A percentile compares a stretch with the other conserved stretches of the same genome.
These are phyloP conservation scores for Penaeus japonicus DNA, from an alignment of 1,140 invertebrate genomes.

Conservation along the genomic window DNA sequence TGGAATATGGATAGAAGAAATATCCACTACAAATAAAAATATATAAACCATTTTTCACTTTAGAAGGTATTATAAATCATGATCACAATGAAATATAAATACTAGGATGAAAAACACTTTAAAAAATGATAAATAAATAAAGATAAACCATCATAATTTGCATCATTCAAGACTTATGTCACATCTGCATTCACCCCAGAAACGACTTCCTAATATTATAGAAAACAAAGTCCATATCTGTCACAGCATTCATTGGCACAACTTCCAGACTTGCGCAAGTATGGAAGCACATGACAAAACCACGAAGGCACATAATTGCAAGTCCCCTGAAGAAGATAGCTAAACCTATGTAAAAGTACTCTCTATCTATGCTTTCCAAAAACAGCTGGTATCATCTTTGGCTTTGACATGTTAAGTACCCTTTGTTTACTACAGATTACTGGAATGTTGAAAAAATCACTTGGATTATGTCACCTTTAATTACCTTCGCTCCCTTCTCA, in stretches of 20 bases:
- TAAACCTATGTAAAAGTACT: too few relatives aligned
- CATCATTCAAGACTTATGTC: too few relatives aligned
- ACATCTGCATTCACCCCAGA: not conserved
- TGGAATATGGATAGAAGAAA: too few relatives aligned
- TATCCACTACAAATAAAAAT: too few relatives aligned
- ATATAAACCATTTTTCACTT: too few relatives aligned
- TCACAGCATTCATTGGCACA: not conserved
- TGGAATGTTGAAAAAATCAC: not conserved
- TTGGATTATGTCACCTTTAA: too few relatives aligned
- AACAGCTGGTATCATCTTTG: not conserved
- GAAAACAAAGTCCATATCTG: not conserved
- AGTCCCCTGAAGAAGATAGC: not conserved
- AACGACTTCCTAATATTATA: not conserved
- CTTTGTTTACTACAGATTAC: not conserved
- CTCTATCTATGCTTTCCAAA: too few relatives aligned
- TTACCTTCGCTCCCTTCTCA: too few relatives aligned
- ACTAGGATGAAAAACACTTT: not conserved
- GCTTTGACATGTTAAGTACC: constrained; percentile 2
- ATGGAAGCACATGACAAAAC: constrained; percentile 14
- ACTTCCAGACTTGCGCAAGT: not conserved
- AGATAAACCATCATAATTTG: too few relatives aligned
- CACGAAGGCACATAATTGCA: constrained; percentile 7
- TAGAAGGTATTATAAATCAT: too few relatives aligned
- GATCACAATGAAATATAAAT: not conserved
- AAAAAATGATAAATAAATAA: too few relatives aligned